Base-by-base conservation (phyloP, 1,140 invertebrate species). In the Zaprionus davidi region DNA sequence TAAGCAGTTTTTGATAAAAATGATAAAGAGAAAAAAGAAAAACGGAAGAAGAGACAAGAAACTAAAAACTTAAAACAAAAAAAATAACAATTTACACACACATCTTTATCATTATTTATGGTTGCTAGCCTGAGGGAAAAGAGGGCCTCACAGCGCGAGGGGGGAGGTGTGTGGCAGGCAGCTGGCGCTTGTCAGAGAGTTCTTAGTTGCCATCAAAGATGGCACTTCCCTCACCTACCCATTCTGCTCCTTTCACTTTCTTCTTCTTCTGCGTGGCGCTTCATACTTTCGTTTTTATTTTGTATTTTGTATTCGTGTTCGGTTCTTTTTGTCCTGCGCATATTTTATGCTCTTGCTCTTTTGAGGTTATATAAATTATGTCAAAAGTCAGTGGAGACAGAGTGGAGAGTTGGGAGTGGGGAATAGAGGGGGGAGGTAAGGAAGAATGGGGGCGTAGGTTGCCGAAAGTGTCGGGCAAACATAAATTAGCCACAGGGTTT, bases 401-500 rank as follows among this genome's bases (percentile, higher is more conserved):
- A 9, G 31, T 7, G 55, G 15, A 20, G 20, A 73, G 69, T 56
- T 53, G 67, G 31, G 49, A 28, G 60, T 57, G 38, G 31, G 28
- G 20, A n/a, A 38, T 9, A 6, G 26, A 53, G 22, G 17, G 20
- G 0, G 17, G 20, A 20, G 17, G 17, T 24, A 6, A 24, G 24
- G 46, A 2, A 20, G 24, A 26, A 26, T 26, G 24, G 20, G n/a
- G 6, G 22, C 24, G 24, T 31, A 28, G 51, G 53, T 31, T 53
- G 58, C 51, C 46, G 28, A 77, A 68, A 73, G 70, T 77, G 74
- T 79, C 69, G 69, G 75, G 65, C 75, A 69, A 73, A 79, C 70
- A 79, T 79, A 79, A 79, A 79, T 79, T 79, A 79, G 78, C 78
- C 75, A 69, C 78, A 79, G 78, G 64, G 70, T 77, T 77, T 79